Evolutionary conservation across 2,888 invertebrate genomes (phyloP), one percentile per base, ranked within the genome.

Genomic region (Dicyrtoma fusca): DNA sequence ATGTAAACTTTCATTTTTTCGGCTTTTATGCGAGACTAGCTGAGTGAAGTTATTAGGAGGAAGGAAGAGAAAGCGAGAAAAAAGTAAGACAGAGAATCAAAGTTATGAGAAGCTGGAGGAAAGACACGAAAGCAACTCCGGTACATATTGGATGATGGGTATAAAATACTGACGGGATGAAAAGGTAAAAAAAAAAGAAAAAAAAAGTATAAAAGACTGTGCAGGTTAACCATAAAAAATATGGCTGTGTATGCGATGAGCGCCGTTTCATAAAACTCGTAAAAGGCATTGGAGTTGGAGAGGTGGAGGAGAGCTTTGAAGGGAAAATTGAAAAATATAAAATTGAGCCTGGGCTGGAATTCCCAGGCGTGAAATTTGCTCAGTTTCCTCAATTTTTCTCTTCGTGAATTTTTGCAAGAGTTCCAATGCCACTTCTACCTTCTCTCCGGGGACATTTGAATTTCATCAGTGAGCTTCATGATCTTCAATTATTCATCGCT

Each of bases 401-500:
- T 63, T 45, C 71, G 44, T 68, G 62, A 55, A 68, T 71, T 73
- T 70, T 49, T 62, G 44, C 59, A 57, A 11, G 10, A 47, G 19
- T 49, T 62, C 61, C 61, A 59, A 25, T 61, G 49, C 49, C 69
- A 69, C 61, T 69, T 69, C 61, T 51, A 13, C 19, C 62, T 19
- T 17, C 66, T 73, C 80, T 78, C 78, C 55, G 64, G 77, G 77
- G 79, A 80, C 76, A 76, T 75, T 80, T 80, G 80, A 80, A 78
- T 80, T 80, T 80, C 79, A 80, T 80, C 77, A 79, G 79, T 77
- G 77, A 75, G 75, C 78, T 79, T 80, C 80, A 80, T 80, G 77
- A 79, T 80, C 75, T 76, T 80, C 74, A 74, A 80, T 80, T 79
- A 80, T 80, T 80, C 78, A 80, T 69, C 57, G 59, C 42, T 49